phyloP scores from a whole-genome alignment of 2,113 vertebrate genomes.

The Chiloscyllium plagiosum region DNA sequence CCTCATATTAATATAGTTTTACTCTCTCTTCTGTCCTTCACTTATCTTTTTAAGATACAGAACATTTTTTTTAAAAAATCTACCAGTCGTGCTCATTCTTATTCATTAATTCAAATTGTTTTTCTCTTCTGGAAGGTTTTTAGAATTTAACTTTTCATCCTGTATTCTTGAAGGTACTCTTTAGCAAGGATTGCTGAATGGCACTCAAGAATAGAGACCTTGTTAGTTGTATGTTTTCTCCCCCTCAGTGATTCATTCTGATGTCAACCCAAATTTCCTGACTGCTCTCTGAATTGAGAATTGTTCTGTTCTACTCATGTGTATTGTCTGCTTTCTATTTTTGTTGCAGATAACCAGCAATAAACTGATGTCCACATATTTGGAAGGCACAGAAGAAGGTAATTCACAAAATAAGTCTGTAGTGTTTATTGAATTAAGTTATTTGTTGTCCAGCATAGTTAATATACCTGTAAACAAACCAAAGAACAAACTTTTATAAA shows the following conservation, averaged over 20 bases:
- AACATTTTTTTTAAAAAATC: neutral
- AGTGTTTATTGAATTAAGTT: neutral
- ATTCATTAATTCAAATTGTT: neutral
- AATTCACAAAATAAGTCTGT: constrained; percentile 29
- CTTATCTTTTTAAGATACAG: neutral
- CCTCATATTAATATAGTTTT: neutral
- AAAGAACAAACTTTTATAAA: neutral
- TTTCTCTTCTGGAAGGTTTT: neutral
- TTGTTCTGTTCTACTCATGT: neutral
- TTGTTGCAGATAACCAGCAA: constrained; percentile 53
- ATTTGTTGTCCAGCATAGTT: neutral
- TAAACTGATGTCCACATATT: constrained; percentile 56
- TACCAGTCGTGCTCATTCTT: neutral
- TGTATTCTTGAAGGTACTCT: neutral
- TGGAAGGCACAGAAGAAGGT: constrained; percentile 66
- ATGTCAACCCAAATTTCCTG: neutral
- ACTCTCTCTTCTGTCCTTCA: neutral
- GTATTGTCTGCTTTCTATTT: neutral
- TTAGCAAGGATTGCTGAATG: neutral
- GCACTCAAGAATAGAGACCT: neutral
- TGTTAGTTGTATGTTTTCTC: neutral
- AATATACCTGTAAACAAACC: neutral
- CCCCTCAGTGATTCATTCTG: neutral
- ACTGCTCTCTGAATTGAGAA: neutral
- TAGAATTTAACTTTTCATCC: neutral